These are phyloP conservation scores for Sebastes trivittatus DNA, from an alignment of 2,797 vertebrate genomes.

Conservation along the genomic window DNA sequence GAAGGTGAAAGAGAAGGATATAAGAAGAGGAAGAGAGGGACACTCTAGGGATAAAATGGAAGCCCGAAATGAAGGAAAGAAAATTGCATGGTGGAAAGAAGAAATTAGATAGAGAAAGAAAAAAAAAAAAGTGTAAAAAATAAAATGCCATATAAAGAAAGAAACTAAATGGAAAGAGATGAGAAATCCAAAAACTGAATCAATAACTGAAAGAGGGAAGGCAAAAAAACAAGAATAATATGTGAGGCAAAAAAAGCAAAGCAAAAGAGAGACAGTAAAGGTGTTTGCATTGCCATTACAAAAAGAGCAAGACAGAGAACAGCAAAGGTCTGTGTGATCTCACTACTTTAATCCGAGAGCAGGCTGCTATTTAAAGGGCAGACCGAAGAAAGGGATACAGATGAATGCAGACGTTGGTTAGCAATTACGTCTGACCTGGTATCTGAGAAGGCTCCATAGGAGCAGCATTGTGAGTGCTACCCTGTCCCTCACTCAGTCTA, in stretches of 20 bases:
- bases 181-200: background rate
- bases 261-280: background rate
- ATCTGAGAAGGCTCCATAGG: constrained; percentile 8
- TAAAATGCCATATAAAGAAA: too few relatives aligned
- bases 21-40: too few relatives aligned
- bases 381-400: constrained; percentile 2
- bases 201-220: background rate
- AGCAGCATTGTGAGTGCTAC: background rate
- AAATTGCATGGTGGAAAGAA: background rate
- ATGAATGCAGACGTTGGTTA: constrained; percentile 17
- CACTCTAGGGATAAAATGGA: too few relatives aligned
- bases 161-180: too few relatives aligned
- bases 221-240: background rate
- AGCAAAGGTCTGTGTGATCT: background rate
- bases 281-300: constrained; percentile 2
- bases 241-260: too few relatives aligned
- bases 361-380: constrained; percentile 47
- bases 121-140: background rate
- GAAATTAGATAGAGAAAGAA: background rate
- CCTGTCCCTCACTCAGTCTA: background rate
- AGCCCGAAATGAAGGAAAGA: background rate
- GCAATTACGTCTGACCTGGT: constrained; percentile 53
- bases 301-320: constrained; percentile 16
- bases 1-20: background rate
- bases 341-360: background rate